These are phyloP conservation scores for Willisornis vidua DNA, from an alignment of 2,113 vertebrate genomes.

Conservation along the genomic window DNA sequence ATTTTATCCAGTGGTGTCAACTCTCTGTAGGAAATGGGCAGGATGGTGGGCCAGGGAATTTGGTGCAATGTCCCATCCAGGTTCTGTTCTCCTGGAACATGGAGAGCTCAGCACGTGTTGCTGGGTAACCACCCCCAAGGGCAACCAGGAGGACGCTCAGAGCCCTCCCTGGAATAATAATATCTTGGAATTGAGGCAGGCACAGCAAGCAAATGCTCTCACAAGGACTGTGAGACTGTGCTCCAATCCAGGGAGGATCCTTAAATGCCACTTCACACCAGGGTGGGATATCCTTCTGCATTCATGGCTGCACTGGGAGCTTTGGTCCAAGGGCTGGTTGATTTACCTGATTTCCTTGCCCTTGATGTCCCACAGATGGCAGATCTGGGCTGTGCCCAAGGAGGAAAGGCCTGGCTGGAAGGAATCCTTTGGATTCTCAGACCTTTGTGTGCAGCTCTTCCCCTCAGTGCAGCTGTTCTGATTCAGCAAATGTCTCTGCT, in stretches of 20 bases:
- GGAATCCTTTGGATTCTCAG: neutral
- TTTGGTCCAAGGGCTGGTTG: neutral
- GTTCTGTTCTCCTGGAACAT: neutral
- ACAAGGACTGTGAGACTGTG: neutral
- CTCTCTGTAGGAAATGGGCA: neutral
- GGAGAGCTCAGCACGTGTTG: neutral
- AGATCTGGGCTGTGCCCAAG: rapidly evolving
- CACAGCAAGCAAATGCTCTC: neutral
- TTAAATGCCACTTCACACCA: neutral
- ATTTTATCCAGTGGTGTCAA: neutral
- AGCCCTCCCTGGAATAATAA: neutral
- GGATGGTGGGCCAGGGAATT: neutral
- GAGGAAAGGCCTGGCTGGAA: neutral
- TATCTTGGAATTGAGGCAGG: neutral
- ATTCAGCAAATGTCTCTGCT: neutral
- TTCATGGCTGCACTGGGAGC: neutral
- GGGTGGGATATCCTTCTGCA: too few relatives aligned
- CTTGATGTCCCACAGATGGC: neutral
- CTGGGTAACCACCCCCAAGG: neutral
- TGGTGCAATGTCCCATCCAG: neutral
- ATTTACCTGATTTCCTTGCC: neutral
- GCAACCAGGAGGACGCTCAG: neutral
- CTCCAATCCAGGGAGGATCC: neutral
- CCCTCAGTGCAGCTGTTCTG: neutral
- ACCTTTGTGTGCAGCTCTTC: neutral